Evolutionary conservation across 2,797 vertebrate genomes (phyloP), one percentile per base, ranked within the genome.

Genomic region (Hydrolagus colliei): DNA sequence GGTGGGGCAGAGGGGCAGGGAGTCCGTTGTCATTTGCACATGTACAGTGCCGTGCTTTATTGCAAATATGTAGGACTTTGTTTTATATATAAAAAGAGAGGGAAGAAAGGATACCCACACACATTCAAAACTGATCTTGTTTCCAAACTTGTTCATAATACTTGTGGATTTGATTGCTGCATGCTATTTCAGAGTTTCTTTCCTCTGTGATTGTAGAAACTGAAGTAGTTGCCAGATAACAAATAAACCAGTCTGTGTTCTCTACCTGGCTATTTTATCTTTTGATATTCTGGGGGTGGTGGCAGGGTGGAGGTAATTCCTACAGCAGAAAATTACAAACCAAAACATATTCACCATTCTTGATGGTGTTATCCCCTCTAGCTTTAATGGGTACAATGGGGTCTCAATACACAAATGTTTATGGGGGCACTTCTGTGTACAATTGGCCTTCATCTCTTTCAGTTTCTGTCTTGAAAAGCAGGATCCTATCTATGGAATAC

Each of bases 131-230:
- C 35, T 11, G 11, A 84, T 35, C 41, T 63, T 84, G 79, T 68
- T 84, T 71, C 41, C 41, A 71, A 82, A 84, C 9, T 84, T 84
- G 65, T 84, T 82, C 32, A 82, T 84, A 71, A 35, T 52, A 6
- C 41, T 88, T 89, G 87, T 92, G 86, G 89, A 88, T 88, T 76
- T 89, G 89, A 12, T 88, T 87, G 88, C 65, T 89, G 88, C 89
- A 90, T 92, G 91, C 87, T 91, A 89, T 90, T 86, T 91, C 87
- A 87, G 86, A 79, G 86, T 91, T 88, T 91, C 89, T 91, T 88
- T 91, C 89, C 89, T 91, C 87, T 91, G 88, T 92, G 86, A 91
- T 87, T 89, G 89, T 89, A 88, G 71, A 61, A 89, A 87, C 16
- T 84, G 65, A 84, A 84, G 27, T 90, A 89, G 85, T 87, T 86